Base-by-base conservation (phyloP, 1,140 invertebrate genomes). In the Apocrypta bakeri region DNA sequence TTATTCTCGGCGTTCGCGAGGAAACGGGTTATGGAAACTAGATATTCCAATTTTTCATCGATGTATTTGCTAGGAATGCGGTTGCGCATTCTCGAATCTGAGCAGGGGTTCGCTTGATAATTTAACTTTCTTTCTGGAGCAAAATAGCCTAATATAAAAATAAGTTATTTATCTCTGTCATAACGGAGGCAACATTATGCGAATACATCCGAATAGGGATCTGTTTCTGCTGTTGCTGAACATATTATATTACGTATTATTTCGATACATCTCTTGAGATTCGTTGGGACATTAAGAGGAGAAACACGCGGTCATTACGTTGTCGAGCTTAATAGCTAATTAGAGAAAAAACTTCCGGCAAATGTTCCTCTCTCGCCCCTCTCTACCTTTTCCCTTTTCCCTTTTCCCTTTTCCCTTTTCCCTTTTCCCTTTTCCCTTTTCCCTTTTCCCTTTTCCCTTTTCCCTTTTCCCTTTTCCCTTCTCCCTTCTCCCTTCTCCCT, bases 311-410 rank as follows among this genome's bases (percentile, higher is more conserved):
- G 31, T 40, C 40, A 71, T 76, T 82, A 71, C 73, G 63, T 76
- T 81, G 71, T 81, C 75, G 66, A 84, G 73, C 83, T 84, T 83
- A 86, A 85, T 85, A 87, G 84, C 85, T 86, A 85, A 86, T 87
- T 85, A 87, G 81, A 82, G 80, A 84, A 85, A 85, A 85, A 87
- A 84, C 63, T 83, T 84, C 80, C 74, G 63, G 68, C 74, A 33
- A 74, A 81, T 61, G n/a, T 79, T 84, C 66, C 77, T 81, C 31
- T 17, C 48, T 17, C 42, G 6, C 8, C 24, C 14, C 27, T 61
- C 42, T 27, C 40, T 61, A 4, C 14, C 31, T 29, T 42, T 17
- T 29, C 48, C n/a, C 48, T 40, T 12, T 75, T 33, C 61, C 48
- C 17, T 27, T 56, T 14, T 42, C 27, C 12, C n/a, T 77, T 29